Percentiles rank a stretch among this genome's conserved stretches.
phyloP scores from a whole-genome alignment of 2,113 vertebrate genomes.

The Anolis carolinensis region DNA sequence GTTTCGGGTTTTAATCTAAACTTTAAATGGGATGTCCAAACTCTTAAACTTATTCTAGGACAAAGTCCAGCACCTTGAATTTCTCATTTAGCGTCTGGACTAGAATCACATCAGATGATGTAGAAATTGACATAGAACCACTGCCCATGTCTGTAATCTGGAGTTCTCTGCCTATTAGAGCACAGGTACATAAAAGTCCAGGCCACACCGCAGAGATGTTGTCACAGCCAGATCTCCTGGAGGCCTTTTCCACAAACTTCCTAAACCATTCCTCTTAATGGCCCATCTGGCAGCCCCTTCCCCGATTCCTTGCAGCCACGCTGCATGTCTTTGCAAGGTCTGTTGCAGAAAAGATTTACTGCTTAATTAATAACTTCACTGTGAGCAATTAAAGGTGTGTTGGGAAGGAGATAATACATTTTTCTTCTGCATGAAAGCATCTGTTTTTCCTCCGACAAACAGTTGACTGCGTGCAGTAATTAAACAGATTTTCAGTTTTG shows the following conservation, averaged over 20 bases:
- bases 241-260: no score
- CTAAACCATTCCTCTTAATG: not conserved
- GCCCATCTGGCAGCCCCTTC: not conserved
- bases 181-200: not conserved
- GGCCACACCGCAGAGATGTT: not conserved
- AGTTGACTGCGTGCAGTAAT: slow-evolving; percentile 59
- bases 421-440: slow-evolving; percentile 63
- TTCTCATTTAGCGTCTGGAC: not conserved
- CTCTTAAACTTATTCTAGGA: no score
- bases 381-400: slow-evolving; percentile 66
- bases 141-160: not conserved
- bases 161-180: not conserved
- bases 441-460: slow-evolving; percentile 59
- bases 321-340: not conserved
- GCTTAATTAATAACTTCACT: slow-evolving; percentile 72
- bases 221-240: not conserved
- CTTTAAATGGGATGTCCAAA: no score
- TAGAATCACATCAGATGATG: not conserved
- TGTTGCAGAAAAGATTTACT: slow-evolving; percentile 58
- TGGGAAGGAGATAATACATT: slow-evolving; percentile 59
- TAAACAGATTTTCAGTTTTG: slow-evolving; percentile 41
- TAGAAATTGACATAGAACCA: not conserved
- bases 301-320: not conserved
- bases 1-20: no score
- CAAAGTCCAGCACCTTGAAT: no score